Percentiles rank a stretch among this genome's conserved stretches.
These are phyloP conservation scores for Oryzias curvinotus DNA, from an alignment of 2,113 vertebrate species.

Conservation along the genomic window DNA sequence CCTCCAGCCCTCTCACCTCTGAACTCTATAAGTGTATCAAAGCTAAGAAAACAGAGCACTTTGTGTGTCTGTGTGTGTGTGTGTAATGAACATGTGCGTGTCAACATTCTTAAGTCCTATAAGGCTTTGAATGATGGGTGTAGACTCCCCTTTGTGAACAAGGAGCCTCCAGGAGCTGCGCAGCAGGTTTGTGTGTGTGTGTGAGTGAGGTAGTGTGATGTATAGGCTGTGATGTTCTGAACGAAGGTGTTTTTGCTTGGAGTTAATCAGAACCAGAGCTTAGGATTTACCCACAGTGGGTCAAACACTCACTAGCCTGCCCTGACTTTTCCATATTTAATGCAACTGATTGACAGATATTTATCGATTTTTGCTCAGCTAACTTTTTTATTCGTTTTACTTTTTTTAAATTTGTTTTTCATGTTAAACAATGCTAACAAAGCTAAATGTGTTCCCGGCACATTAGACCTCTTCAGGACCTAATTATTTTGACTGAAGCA, in stretches of 20 bases:
- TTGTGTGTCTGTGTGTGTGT: slow-evolving; percentile 39
- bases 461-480: too few relatives aligned
- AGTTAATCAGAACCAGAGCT: slow-evolving; percentile 72
- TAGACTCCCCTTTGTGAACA: slow-evolving; percentile 62
- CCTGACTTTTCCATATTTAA: slow-evolving; percentile 17
- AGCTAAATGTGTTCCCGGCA: too few relatives aligned
- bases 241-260: slow-evolving; percentile 69
- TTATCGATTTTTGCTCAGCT: too few relatives aligned
- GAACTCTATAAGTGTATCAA: slow-evolving; percentile 78
- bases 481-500: too few relatives aligned
- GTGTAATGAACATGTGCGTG: slow-evolving; percentile 25
- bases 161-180: slow-evolving; percentile 63
- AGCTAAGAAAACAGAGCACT: slow-evolving; percentile 73
- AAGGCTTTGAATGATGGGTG: slow-evolving; percentile 66
- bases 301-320: slow-evolving; percentile 11
- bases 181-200: slow-evolving; percentile 22
- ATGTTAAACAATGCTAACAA: too few relatives aligned
- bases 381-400: too few relatives aligned
- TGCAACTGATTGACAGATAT: slow-evolving; percentile 2
- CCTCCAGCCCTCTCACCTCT: slow-evolving; percentile 75
- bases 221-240: slow-evolving; percentile 67
- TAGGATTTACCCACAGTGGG: slow-evolving; percentile 42
- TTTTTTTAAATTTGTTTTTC: too few relatives aligned
- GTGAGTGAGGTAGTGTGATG: slow-evolving; percentile 53
- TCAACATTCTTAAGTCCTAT: slow-evolving; percentile 61